Conservation (phyloP, 2,797 vertebrate genomes). For the Nothura maculosa region DNA sequence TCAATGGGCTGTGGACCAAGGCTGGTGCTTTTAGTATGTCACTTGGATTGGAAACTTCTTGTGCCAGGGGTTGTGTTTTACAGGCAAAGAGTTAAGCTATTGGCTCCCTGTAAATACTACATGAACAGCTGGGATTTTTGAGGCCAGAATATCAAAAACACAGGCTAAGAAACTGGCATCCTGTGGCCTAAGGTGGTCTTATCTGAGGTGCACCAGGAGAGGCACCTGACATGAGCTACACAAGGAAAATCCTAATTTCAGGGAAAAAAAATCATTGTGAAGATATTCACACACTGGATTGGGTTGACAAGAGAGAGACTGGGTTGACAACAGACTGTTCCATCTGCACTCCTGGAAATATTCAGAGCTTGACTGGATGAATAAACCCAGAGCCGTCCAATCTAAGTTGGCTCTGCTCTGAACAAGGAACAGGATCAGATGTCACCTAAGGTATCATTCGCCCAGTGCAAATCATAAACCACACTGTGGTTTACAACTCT, state of each 20-base stretch:
- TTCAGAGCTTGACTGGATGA: background rate
- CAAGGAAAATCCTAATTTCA: background rate
- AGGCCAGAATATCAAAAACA: background rate
- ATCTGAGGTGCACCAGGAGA: background rate
- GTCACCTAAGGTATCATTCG: background rate
- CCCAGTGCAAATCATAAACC: background rate
- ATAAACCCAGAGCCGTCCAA: background rate
- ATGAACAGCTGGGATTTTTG: background rate
- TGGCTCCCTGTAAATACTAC: background rate
- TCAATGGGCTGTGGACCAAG: background rate
- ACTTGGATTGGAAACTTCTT: background rate
- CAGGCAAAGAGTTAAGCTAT: background rate
- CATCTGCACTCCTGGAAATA: background rate
- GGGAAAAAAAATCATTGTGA: background rate
- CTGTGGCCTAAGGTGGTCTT: background rate
- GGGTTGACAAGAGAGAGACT: background rate
- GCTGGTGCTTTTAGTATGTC: background rate
- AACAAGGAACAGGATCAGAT: background rate
- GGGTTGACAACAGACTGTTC: background rate
- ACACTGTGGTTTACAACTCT: background rate
- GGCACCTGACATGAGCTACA: background rate
- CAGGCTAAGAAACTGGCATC: background rate
- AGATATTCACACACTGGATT: background rate
- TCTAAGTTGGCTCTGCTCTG: background rate
- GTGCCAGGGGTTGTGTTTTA: background rate